Conservation (phyloP, 2,113 vertebrate species). For the Gorsachius goisagi region DNA sequence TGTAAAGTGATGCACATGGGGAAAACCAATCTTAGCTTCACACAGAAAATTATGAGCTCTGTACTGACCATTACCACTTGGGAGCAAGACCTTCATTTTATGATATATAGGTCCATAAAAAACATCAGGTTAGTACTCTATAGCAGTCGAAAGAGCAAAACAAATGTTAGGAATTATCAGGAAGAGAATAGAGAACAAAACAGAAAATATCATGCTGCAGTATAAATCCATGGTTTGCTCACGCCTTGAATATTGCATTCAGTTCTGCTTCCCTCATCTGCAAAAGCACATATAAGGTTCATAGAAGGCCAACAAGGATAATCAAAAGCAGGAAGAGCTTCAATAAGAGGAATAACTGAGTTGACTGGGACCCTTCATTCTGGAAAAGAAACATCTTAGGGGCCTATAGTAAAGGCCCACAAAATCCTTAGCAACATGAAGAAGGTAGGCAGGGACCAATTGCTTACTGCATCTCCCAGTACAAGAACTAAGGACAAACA, state of each 20-base stretch:
- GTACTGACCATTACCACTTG: not conserved
- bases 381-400: not conserved
- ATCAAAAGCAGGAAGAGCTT: not conserved
- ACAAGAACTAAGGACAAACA: not conserved
- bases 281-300: not conserved
- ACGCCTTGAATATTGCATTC: not conserved
- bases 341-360: not conserved
- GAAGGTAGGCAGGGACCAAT: not conserved
- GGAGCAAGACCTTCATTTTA: not conserved
- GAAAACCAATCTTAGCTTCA: not conserved
- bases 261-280: not conserved
- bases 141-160: not conserved
- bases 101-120: not conserved
- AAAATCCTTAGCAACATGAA: not conserved
- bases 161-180: not conserved
- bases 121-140: not conserved
- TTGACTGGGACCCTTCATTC: not conserved
- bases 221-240: not conserved
- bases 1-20: not conserved
- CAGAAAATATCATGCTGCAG: not conserved
- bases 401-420: not conserved
- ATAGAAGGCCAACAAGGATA: not conserved
- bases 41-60: not conserved
- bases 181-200: not conserved
- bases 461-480: not conserved